Conservation (phyloP, 1,140 invertebrate genomes). For the Drusus annulatus region DNA sequence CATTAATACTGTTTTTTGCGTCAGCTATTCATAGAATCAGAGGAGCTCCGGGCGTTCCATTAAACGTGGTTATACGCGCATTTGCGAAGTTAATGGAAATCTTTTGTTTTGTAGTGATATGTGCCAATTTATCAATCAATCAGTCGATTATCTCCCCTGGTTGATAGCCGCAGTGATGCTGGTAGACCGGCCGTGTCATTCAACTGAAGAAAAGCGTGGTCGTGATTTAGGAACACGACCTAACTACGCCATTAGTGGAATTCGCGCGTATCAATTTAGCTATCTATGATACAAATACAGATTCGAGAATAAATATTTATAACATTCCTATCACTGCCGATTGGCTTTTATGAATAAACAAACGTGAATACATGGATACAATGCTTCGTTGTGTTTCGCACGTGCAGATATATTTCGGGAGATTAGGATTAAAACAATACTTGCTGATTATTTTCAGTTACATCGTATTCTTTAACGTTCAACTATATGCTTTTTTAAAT, state of each 20-base stretch:
- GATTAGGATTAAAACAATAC: no score
- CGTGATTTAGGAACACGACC: constrained; percentile 29
- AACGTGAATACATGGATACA: no score
- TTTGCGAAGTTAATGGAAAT: neutral
- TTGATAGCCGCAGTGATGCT: neutral
- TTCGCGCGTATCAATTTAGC: constrained; percentile 12
- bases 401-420: no score
- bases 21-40: neutral
- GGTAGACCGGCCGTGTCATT: constrained; percentile 17
- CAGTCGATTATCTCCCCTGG: neutral
- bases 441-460: no score
- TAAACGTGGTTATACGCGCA: neutral
- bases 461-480: no score
- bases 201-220: constrained; percentile 5
- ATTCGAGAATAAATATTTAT: neutral
- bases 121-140: constrained; percentile 43
- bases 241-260: constrained; percentile 13
- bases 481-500: no score
- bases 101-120: constrained; percentile 29
- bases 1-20: neutral
- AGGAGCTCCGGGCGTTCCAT: neutral
- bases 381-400: no score
- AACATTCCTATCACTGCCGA: neutral
- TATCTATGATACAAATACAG: neutral
- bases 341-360: neutral